Evolutionary conservation across 2,888 invertebrate genomes (phyloP).

Genomic region (Spisula solida): DNA sequence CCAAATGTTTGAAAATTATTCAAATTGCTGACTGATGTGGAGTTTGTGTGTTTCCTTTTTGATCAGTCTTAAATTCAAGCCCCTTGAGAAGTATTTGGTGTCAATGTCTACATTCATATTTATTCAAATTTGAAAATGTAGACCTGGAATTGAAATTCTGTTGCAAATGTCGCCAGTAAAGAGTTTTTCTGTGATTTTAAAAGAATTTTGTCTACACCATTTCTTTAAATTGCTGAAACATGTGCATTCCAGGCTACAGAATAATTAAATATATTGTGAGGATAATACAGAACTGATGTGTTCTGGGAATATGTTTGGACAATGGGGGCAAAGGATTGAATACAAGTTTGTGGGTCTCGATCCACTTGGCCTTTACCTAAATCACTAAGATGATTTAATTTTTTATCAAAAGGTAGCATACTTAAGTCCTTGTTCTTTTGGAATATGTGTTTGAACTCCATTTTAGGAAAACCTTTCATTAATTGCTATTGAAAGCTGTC

Average conservation of each 20-base stretch:
- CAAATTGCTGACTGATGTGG: no score
- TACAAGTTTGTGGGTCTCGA: no score
- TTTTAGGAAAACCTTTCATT: no score
- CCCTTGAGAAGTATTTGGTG: not conserved
- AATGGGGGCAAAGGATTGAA: no score
- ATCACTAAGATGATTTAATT: no score
- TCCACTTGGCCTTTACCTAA: no score
- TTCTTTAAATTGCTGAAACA: not conserved
- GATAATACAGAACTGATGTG: not conserved
- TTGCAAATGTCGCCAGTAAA: not conserved
- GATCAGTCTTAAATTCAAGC: not conserved
- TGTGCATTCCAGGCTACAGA: not conserved
- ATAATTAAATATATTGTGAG: not conserved
- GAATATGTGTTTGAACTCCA: no score
- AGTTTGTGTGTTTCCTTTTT: not conserved
- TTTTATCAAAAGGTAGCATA: no score
- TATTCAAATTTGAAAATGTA: not conserved
- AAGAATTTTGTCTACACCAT: not conserved
- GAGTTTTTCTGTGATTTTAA: not conserved
- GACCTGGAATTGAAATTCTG: not conserved
- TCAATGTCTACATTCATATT: not conserved
- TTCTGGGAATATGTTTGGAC: not conserved
- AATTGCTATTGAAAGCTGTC: no score
- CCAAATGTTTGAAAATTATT: no score
- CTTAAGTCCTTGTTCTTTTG: no score